These are phyloP conservation scores for Rhogogaster chlorosoma DNA, from an alignment of 2,888 invertebrate species.

Conservation along the genomic window DNA sequence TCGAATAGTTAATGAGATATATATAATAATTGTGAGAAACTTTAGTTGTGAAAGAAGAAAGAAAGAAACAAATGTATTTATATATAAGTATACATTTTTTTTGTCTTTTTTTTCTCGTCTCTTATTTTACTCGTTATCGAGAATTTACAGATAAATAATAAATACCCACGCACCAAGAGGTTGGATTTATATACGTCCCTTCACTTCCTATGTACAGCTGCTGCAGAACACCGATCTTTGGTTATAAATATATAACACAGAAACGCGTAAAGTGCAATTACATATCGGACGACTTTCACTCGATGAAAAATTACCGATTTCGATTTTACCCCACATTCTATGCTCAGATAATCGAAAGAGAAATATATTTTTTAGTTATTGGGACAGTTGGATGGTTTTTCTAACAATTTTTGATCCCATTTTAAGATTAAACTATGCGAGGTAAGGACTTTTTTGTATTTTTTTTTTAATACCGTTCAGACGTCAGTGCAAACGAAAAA, in stretches of 20 bases:
- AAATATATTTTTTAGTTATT: neutral
- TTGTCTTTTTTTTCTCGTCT: neutral
- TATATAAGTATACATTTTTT: no score
- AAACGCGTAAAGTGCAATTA: neutral
- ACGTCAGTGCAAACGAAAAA: neutral
- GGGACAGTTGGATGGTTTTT: neutral
- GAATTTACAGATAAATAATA: neutral
- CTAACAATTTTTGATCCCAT: neutral
- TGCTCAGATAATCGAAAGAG: neutral
- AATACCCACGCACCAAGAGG: neutral
- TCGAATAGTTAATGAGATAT: neutral
- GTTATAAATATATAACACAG: neutral
- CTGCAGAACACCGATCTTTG: neutral
- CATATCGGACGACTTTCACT: constrained; percentile 18
- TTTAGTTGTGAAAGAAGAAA: neutral
- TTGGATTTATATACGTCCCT: neutral
- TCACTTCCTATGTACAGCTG: constrained; percentile 12
- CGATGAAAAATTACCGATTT: neutral
- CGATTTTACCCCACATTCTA: neutral
- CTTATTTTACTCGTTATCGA: neutral
- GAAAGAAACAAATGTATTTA: neutral
- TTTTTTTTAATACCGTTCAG: neutral
- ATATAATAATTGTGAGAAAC: neutral
- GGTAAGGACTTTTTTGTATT: neutral
- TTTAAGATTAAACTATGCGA: neutral